These are phyloP conservation scores for Cairina moschata DNA, from an alignment of 2,113 vertebrate genomes.

Conservation along the genomic window DNA sequence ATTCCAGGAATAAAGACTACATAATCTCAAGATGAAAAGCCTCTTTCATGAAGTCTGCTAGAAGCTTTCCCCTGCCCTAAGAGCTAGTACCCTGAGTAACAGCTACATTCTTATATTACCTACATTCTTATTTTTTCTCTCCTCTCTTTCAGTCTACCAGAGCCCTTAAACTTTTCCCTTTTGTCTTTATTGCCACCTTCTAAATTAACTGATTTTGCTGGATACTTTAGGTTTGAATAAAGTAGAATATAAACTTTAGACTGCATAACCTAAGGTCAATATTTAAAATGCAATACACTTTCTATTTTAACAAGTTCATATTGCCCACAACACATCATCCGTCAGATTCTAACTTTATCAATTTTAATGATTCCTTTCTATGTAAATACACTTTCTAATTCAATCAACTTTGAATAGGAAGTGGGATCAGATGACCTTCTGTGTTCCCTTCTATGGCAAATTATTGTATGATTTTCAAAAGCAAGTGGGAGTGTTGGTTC, in stretches of 20 bases:
- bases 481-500: not conserved
- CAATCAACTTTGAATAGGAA: not conserved
- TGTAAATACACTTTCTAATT: not conserved
- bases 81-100: not conserved
- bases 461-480: not conserved
- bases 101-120: no score
- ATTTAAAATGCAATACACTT: not conserved
- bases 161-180: not conserved
- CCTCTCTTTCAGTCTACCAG: not conserved
- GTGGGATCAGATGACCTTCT: not conserved
- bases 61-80: not conserved
- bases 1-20: not conserved
- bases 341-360: not conserved
- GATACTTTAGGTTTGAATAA: not conserved
- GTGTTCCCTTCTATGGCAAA: not conserved
- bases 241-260: not conserved
- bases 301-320: not conserved
- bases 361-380: not conserved
- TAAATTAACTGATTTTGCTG: not conserved
- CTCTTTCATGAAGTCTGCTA: not conserved
- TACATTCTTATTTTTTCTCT: not conserved
- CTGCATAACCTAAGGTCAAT: not conserved
- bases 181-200: not conserved
- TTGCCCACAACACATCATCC: not conserved
- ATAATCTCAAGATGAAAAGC: not conserved